Evolutionary conservation across 2,113 vertebrate genomes (phyloP).

Genomic region (Phodopus roborovskii): DNA sequence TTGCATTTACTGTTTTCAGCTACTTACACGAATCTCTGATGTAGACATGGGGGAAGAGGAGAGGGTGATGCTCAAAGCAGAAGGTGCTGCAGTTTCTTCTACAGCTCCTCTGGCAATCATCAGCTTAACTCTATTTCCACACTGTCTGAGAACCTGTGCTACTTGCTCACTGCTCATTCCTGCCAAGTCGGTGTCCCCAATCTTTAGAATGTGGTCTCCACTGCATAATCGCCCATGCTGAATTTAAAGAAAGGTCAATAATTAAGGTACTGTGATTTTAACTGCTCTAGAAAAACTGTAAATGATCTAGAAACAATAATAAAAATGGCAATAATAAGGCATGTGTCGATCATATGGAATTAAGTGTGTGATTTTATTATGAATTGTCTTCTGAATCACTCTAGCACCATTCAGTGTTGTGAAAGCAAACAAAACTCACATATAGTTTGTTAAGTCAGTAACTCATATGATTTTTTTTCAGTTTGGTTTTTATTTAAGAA

Average conservation of each 20-base stretch:
- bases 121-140: slow-evolving; percentile 93
- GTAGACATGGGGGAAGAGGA: slow-evolving; percentile 82
- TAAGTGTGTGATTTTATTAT: not conserved
- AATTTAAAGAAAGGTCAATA: not conserved
- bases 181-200: slow-evolving; percentile 93
- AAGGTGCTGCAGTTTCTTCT: slow-evolving; percentile 86
- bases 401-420: not conserved
- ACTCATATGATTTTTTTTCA: not conserved
- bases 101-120: slow-evolving; percentile 92
- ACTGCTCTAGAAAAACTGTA: slow-evolving; percentile 8
- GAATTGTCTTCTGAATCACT: slow-evolving; percentile 13
- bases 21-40: slow-evolving; percentile 88
- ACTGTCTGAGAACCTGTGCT: slow-evolving; percentile 95
- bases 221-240: slow-evolving; percentile 94
- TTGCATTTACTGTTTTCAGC: not conserved
- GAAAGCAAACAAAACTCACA: not conserved
- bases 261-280: not conserved
- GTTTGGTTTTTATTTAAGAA: slow-evolving; percentile 22
- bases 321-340: not conserved
- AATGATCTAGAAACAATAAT: not conserved
- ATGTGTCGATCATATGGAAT: not conserved
- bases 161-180: slow-evolving; percentile 98
- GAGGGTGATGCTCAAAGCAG: slow-evolving; percentile 80
- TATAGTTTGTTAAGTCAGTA: slow-evolving; percentile 18
- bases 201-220: slow-evolving; percentile 96